Evolutionary conservation across 1,140 invertebrate species (phyloP).

Genomic region (Bombus consobrinus): DNA sequence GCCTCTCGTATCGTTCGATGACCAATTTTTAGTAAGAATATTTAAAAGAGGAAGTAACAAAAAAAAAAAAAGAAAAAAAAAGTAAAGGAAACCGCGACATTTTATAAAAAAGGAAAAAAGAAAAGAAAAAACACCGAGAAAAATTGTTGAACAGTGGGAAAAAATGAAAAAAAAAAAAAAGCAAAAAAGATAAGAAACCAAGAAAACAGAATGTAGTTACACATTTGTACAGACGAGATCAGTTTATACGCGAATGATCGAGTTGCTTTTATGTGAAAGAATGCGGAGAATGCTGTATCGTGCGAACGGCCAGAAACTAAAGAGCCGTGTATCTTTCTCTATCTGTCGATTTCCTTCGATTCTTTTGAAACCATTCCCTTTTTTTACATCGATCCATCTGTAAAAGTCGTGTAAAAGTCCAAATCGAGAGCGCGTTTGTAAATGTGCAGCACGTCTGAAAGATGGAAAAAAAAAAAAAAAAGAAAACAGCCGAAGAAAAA

Average conservation of each 20-base stretch:
- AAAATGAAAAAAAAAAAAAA: neutral
- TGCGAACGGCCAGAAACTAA: neutral
- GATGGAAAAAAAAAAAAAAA: neutral
- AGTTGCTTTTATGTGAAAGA: slow-evolving; percentile 7
- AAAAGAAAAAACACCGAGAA: slow-evolving; percentile 12
- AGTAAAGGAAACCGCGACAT: neutral
- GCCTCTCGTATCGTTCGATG: slow-evolving; percentile 41
- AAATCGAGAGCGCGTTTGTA: neutral
- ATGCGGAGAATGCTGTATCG: neutral
- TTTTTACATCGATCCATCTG: neutral
- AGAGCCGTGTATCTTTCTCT: neutral
- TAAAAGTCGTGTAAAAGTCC: neutral
- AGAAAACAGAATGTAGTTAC: neutral
- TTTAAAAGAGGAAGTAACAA: neutral
- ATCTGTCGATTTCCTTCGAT: slow-evolving; percentile 7
- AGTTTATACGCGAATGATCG: slow-evolving; percentile 16
- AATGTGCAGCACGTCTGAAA: neutral
- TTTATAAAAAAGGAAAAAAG: slow-evolving; percentile 12
- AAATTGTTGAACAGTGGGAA: neutral
- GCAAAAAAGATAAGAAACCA: neutral
- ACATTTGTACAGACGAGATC: slow-evolving; percentile 16
- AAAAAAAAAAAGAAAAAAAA: slow-evolving; percentile 3
- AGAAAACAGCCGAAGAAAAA: too few species aligned
- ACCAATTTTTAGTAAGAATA: slow-evolving; percentile 27
- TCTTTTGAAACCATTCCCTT: neutral